Percentiles rank a stretch among this genome's conserved stretches.
These are phyloP conservation scores for Panonychus citri DNA, from an alignment of 1,140 invertebrate genomes.

Conservation along the genomic window DNA sequence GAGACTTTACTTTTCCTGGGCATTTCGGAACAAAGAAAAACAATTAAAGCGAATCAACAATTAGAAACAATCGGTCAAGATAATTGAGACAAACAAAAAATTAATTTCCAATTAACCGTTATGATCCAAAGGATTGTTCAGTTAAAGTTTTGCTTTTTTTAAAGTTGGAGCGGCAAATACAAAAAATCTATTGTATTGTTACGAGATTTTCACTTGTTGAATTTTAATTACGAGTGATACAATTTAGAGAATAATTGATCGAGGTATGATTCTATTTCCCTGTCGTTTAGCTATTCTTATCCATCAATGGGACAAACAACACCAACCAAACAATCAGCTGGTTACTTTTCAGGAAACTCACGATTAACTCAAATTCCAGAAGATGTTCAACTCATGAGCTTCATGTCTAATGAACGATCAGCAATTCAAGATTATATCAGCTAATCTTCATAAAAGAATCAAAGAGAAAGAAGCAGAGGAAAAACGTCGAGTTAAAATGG, in stretches of 20 bases:
- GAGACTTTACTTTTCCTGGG: neutral
- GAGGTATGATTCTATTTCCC: conserved; percentile 74
- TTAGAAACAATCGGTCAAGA: too few relatives aligned
- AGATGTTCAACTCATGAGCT: conserved; percentile 8
- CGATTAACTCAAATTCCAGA: conserved; percentile 13
- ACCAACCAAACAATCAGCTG: neutral
- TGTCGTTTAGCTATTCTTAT: conserved; percentile 64
- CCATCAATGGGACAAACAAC: conserved; percentile 17
- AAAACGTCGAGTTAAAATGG: conserved; percentile 12
- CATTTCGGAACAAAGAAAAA: too few relatives aligned
- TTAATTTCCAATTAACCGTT: too few relatives aligned
- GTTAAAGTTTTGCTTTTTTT: too few relatives aligned
- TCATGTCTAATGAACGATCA: neutral
- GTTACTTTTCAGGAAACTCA: neutral
- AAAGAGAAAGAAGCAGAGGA: conserved; percentile 15
- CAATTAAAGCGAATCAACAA: too few relatives aligned
- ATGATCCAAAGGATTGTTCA: too few relatives aligned
- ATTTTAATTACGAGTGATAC: too few relatives aligned
- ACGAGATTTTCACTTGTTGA: too few relatives aligned
- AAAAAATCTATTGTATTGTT: too few relatives aligned
- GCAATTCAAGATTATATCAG: conserved; percentile 36
- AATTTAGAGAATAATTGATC: too few relatives aligned
- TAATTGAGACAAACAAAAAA: too few relatives aligned
- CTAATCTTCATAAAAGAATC: conserved; percentile 55
- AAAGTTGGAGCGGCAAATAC: too few relatives aligned